Evolutionary conservation across 2,797 vertebrate species (phyloP), one percentile per base, ranked within the genome.

Genomic region (Notolabrus celidotus): DNA sequence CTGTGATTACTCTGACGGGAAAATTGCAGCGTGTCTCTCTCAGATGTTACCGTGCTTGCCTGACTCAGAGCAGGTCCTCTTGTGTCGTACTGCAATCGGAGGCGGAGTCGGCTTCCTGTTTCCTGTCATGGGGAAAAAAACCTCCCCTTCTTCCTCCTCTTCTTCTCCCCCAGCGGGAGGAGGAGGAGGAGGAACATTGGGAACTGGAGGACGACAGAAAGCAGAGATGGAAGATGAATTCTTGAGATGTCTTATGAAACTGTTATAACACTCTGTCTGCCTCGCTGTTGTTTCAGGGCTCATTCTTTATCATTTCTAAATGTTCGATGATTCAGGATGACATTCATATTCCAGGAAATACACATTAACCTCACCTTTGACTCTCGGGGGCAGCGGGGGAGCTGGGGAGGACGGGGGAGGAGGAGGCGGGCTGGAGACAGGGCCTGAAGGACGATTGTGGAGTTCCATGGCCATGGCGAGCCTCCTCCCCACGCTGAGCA

Each of bases 11-110:
- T 41, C 1, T 34, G 80, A 71, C 80, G 33, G 20, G 55, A 25
- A 79, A 85, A 79, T 60, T 45, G 25, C 23, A 17, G 57, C 0
- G 4, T 51, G 51, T 42, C 10, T 63, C 38, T 67, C 55, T 1
- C n/a, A n/a, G 57, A 86, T 58, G 34, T 79, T 74, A 90, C 86
- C 84, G 9, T 84, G 72, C 41, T 79, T 88, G 65, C 75, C 74
- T 19, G 94, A 95, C 81, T 96, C 95, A 0, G 94, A 96, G 54
- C 93, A 92, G 45, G 93, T 94, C 51, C 92, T 89, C 86, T 95
- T 96, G 90, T 96, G 94, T 27, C 94, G 92, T 61, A 88, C 87
- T 33, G 83, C 81, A 12, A 93, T 82, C 20, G 91, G 88, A 68
- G 92, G 92, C 33, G 87, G 92, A 47, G 88, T 92, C 23, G 74